These are phyloP conservation scores for Sinocyclocheilus grahami DNA, from an alignment of 2,113 vertebrate genomes.

Conservation along the genomic window DNA sequence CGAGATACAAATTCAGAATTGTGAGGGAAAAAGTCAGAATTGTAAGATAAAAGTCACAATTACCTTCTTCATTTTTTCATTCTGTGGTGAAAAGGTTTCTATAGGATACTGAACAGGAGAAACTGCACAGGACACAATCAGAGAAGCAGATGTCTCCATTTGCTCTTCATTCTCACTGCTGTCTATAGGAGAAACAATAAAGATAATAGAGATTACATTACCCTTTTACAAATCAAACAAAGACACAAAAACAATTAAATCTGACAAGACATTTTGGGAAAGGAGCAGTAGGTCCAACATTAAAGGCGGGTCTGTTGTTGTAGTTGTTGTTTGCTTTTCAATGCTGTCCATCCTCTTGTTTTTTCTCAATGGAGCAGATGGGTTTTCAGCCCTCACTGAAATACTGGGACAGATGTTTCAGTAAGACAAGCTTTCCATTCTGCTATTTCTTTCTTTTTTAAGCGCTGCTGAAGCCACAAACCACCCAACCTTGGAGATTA, in stretches of 20 bases:
- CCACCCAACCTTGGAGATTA: constrained; percentile 52
- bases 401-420: constrained; percentile 71
- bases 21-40: background rate
- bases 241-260: background rate
- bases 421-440: constrained; percentile 62
- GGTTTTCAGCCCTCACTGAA: constrained; percentile 61
- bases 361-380: constrained; percentile 68
- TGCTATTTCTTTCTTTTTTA: constrained; percentile 63
- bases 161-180: background rate
- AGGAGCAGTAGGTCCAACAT: constrained; percentile 8
- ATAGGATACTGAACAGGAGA: background rate
- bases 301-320: background rate
- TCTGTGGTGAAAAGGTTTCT: background rate
- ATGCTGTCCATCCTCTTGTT: constrained; percentile 37
- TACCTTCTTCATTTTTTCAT: background rate
- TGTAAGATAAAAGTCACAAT: background rate
- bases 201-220: constrained; percentile 2
- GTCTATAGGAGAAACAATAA: background rate
- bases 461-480: constrained; percentile 36
- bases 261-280: background rate
- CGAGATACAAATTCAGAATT: background rate
- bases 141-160: background rate
- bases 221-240: background rate
- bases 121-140: background rate
- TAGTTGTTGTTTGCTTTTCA: constrained; percentile 44